phyloP scores from a whole-genome alignment of 1,140 invertebrate genomes.

The Hylaeus volcanicus region DNA sequence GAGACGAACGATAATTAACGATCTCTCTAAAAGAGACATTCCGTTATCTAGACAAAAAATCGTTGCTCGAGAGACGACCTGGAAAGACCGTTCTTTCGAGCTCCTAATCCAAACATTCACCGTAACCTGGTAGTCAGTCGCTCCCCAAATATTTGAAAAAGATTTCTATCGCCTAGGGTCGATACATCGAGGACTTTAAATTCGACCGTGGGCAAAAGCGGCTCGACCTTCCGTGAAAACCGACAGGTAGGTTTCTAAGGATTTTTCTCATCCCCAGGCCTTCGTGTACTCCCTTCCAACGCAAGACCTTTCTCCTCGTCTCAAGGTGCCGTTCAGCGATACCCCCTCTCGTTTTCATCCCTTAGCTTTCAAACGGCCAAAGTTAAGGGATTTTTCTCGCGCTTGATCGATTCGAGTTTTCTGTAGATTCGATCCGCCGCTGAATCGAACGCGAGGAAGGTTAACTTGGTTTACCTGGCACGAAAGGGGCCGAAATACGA shows the following conservation, averaged over 20 bases:
- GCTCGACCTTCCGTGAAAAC: slow-evolving; percentile 61
- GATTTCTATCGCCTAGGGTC: slow-evolving; percentile 36
- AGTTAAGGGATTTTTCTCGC: slow-evolving; percentile 39
- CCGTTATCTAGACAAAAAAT: slow-evolving; percentile 4
- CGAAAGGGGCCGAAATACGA: slow-evolving; percentile 29
- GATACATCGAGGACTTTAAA: slow-evolving; percentile 25
- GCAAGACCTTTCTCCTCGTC: background rate
- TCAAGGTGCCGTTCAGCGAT: background rate
- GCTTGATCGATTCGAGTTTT: slow-evolving; percentile 42
- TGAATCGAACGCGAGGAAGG: background rate
- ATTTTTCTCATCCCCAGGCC: slow-evolving; percentile 15
- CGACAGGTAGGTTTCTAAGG: slow-evolving; percentile 63
- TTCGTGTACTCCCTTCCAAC: background rate
- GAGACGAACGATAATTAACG: background rate
- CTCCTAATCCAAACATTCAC: background rate
- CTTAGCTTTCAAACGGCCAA: slow-evolving; percentile 7
- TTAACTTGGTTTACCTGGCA: background rate
- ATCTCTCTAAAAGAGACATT: background rate
- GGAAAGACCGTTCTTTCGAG: background rate
- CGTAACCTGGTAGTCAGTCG: slow-evolving; percentile 20
- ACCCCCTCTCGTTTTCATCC: background rate
- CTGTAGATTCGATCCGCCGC: background rate
- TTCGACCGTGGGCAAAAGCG: background rate
- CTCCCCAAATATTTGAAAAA: slow-evolving; percentile 51
- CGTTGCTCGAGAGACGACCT: background rate